These are phyloP conservation scores for Choreutis nemorana DNA, from an alignment of 2,888 invertebrate genomes.

Conservation along the genomic window DNA sequence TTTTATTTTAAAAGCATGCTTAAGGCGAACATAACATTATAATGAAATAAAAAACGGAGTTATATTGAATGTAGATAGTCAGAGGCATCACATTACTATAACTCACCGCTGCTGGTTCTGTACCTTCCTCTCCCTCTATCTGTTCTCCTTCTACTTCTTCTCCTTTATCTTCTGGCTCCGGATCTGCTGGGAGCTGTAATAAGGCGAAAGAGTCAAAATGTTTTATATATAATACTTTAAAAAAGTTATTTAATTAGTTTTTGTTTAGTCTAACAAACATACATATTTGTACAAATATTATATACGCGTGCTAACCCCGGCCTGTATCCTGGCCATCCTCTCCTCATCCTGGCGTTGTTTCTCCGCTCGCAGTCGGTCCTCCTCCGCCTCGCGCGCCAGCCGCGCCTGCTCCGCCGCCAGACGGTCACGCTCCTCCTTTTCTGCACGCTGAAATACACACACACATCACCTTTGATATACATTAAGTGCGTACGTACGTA, in stretches of 20 bases:
- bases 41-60: too few relatives aligned
- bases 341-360: conserved; percentile 43
- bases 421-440: conserved; percentile 38
- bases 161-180: conserved; percentile 23
- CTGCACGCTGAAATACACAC: conserved; percentile 25
- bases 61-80: too few relatives aligned
- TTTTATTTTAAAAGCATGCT: too few relatives aligned
- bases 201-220: too few relatives aligned
- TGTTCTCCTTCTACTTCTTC: conserved; percentile 17
- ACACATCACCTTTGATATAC: not conserved
- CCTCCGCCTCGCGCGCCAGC: conserved; percentile 34
- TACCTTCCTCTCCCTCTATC: conserved; percentile 14
- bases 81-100: too few relatives aligned
- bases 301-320: conserved; percentile 37
- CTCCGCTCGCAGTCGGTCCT: conserved; percentile 28
- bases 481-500: too few relatives aligned
- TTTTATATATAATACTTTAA: too few relatives aligned
- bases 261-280: too few relatives aligned
- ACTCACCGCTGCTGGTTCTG: conserved; percentile 14
- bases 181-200: conserved; percentile 38
- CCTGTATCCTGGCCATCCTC: conserved; percentile 46
- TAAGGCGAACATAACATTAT: too few relatives aligned
- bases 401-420: conserved; percentile 42
- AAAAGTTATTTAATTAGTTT: too few relatives aligned
- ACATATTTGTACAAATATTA: not conserved